A percentile compares a stretch with the other conserved stretches of the same genome.
These are phyloP conservation scores for Phyllotis vaccarum DNA, from an alignment of 2,797 vertebrate species.

Conservation along the genomic window DNA sequence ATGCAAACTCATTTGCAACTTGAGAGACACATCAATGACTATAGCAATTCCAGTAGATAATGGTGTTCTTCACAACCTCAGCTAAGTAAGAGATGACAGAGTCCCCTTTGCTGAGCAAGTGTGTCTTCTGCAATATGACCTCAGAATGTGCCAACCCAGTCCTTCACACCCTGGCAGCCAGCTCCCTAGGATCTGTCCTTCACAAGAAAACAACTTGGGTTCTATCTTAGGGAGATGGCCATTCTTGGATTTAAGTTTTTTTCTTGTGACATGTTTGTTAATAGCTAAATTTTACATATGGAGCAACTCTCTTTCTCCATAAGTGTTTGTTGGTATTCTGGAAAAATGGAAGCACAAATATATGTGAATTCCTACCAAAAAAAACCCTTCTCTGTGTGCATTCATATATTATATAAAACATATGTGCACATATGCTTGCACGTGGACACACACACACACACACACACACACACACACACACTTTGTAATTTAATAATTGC, in stretches of 20 bases:
- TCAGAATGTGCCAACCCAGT: constrained; percentile 46
- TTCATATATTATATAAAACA: neutral
- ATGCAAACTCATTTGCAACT: neutral
- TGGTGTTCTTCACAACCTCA: constrained; percentile 73
- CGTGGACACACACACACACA: neutral
- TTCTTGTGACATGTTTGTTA: constrained; percentile 30
- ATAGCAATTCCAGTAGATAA: constrained; percentile 31
- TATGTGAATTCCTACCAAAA: constrained; percentile 45
- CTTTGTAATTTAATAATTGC: neutral
- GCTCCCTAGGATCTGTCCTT: constrained; percentile 38
- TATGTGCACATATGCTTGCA: neutral
- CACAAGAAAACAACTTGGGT: neutral
- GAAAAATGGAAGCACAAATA: neutral
- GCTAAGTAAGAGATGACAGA: constrained; percentile 76
- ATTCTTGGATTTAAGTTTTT: neutral
- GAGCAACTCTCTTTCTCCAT: constrained; percentile 44
- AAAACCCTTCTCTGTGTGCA: neutral
- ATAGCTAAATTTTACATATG: constrained; percentile 64
- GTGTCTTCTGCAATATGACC: constrained; percentile 65
- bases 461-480: neutral
- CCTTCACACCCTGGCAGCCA: constrained; percentile 46
- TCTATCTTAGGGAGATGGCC: neutral
- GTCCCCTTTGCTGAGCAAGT: constrained; percentile 79
- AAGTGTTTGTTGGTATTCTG: constrained; percentile 24
- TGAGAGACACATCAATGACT: constrained; percentile 62